phyloP scores from a whole-genome alignment of 2,797 vertebrate species.

The Columba guinea region DNA sequence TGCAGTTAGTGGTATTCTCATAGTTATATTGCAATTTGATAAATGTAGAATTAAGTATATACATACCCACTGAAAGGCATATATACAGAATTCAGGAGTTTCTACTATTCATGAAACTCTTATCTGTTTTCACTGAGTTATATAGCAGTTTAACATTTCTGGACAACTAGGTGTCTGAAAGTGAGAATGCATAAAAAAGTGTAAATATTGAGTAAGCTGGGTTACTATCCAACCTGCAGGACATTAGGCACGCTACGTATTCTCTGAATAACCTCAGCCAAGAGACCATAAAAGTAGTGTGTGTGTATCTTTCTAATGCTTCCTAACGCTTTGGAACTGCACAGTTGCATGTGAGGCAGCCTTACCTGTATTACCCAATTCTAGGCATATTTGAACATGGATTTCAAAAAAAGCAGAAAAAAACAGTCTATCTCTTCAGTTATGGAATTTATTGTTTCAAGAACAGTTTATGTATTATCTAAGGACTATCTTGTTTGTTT shows the following conservation, averaged over 20 bases:
- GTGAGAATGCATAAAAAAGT: neutral
- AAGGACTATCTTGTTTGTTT: neutral
- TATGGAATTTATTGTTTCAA: neutral
- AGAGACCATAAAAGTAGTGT: neutral
- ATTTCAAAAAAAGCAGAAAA: neutral
- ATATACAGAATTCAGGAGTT: neutral
- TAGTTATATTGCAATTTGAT: neutral
- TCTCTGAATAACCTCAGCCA: neutral
- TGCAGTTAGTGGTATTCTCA: neutral
- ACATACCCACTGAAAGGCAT: rapidly evolving
- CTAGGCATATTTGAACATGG: neutral
- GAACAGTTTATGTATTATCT: neutral
- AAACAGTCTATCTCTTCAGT: neutral
- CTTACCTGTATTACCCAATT: neutral
- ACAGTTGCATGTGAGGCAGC: neutral
- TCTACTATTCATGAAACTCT: neutral
- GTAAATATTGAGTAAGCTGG: neutral
- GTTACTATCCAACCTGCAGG: neutral
- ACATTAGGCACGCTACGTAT: neutral
- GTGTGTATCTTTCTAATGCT: neutral
- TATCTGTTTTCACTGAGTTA: neutral
- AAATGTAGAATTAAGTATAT: neutral
- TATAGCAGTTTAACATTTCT: neutral
- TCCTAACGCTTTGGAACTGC: neutral
- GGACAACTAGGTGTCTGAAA: neutral